phyloP scores from a whole-genome alignment of 1,140 invertebrate genomes.

The Bombus haemorrhoidalis region DNA sequence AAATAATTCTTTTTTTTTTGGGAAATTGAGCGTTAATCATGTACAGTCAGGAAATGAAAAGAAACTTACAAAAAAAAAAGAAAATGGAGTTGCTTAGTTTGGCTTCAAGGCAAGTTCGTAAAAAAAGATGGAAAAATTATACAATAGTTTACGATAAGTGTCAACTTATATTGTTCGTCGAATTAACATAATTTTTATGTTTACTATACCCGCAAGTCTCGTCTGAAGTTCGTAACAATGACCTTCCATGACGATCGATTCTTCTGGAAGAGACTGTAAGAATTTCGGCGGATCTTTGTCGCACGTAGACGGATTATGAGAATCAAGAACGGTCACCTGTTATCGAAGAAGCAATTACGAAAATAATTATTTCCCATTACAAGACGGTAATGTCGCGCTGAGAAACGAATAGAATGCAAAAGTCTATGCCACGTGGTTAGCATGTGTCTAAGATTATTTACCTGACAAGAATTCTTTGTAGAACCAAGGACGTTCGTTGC shows the following conservation, averaged over 20 bases:
- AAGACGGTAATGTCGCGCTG: not conserved
- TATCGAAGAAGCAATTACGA: not conserved
- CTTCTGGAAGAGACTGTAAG: constrained; percentile 77
- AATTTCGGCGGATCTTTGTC: constrained; percentile 82
- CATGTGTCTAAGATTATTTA: constrained; percentile 21
- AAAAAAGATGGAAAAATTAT: not conserved
- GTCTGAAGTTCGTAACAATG: constrained; percentile 85
- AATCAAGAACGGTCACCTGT: constrained; percentile 71
- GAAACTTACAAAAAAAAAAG: not conserved
- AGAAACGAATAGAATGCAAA: not conserved
- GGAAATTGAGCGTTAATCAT: not conserved
- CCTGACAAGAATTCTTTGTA: constrained; percentile 73
- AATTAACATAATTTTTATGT: not conserved
- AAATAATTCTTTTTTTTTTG: not conserved
- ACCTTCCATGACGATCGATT: constrained; percentile 84
- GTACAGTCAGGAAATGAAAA: not conserved
- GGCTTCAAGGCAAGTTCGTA: not conserved
- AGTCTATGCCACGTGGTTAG: not conserved
- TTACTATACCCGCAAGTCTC: constrained; percentile 80
- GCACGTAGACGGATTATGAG: constrained; percentile 61
- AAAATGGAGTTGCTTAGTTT: not conserved
- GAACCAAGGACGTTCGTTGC: constrained; percentile 84
- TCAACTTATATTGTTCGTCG: not conserved
- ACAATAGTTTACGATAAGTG: not conserved
- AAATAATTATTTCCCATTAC: not conserved